phyloP scores from a whole-genome alignment of 1,140 invertebrate species.

The Leptinotarsa defecta region DNA sequence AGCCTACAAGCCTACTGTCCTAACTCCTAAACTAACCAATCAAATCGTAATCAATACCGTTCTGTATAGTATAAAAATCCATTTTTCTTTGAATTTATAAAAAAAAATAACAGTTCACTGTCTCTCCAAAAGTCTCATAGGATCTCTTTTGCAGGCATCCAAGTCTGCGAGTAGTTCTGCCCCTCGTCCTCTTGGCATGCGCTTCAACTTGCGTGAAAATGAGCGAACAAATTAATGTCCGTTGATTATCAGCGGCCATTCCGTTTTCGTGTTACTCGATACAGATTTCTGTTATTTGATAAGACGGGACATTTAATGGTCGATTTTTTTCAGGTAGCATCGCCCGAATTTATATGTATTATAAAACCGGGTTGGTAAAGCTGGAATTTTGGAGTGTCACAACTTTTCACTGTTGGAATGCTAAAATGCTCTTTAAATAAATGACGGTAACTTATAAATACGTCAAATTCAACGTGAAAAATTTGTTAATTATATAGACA shows the following conservation, averaged over 20 bases:
- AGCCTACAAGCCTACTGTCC: no score
- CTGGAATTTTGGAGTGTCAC: background rate
- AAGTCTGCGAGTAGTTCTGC: no score
- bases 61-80: no score
- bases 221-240: conserved; percentile 11
- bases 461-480: conserved; percentile 42
- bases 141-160: background rate
- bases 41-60: no score
- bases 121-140: background rate
- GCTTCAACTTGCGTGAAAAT: background rate
- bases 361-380: background rate
- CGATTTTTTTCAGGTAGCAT: conserved; percentile 23
- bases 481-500: conserved; percentile 45
- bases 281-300: conserved; percentile 20
- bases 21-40: no score
- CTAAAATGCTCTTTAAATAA: conserved; percentile 35
- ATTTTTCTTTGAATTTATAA: no score
- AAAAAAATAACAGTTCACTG: no score
- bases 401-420: conserved; percentile 29
- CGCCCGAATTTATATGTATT: conserved; percentile 3
- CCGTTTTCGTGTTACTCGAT: conserved; percentile 19
- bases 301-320: conserved; percentile 20
- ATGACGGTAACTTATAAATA: conserved; percentile 40
- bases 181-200: background rate
- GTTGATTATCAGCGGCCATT: conserved; percentile 7